A percentile compares a stretch with the other conserved stretches of the same genome.
Conservation (phyloP, 2,797 vertebrate genomes). For the Eupleurogrammus muticus region DNA sequence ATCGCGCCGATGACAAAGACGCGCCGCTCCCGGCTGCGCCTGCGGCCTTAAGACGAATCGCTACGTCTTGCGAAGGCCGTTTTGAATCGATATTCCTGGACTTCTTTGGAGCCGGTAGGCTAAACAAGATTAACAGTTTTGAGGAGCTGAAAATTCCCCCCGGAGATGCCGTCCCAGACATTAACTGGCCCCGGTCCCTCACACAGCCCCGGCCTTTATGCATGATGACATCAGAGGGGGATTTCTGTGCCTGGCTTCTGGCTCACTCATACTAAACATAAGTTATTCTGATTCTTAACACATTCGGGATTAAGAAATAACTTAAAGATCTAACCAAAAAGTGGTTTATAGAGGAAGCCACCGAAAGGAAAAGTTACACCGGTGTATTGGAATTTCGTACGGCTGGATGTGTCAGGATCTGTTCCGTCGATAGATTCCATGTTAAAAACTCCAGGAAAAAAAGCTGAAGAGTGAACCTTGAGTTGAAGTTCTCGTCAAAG, state of each 20-base stretch:
- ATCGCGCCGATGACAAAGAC: slow-evolving; percentile 36
- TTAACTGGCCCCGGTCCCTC: not conserved
- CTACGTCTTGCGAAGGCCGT: not conserved
- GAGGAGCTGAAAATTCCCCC: too few species aligned
- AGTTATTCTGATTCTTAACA: not conserved
- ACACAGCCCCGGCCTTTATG: not conserved
- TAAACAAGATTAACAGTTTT: not conserved
- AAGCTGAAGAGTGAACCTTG: too few species aligned
- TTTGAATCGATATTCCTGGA: slow-evolving; percentile 6
- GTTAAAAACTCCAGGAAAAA: not conserved
- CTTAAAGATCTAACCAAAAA: too few species aligned
- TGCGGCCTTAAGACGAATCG: slow-evolving; percentile 8
- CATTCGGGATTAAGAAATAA: too few species aligned
- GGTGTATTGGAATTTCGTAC: too few species aligned
- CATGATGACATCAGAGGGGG: not conserved
- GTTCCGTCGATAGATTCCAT: not conserved
- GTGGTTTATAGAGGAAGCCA: too few species aligned
- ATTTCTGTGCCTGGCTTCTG: not conserved
- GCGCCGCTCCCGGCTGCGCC: not conserved
- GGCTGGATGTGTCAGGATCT: too few species aligned
- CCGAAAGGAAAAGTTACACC: too few species aligned
- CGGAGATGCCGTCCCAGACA: not conserved
- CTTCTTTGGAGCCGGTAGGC: not conserved
- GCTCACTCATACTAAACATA: not conserved
- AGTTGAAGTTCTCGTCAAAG: not conserved